Percentiles rank a stretch among this genome's conserved stretches.
phyloP scores from a whole-genome alignment of 2,888 invertebrate species.

The Orchesella flavescens region DNA sequence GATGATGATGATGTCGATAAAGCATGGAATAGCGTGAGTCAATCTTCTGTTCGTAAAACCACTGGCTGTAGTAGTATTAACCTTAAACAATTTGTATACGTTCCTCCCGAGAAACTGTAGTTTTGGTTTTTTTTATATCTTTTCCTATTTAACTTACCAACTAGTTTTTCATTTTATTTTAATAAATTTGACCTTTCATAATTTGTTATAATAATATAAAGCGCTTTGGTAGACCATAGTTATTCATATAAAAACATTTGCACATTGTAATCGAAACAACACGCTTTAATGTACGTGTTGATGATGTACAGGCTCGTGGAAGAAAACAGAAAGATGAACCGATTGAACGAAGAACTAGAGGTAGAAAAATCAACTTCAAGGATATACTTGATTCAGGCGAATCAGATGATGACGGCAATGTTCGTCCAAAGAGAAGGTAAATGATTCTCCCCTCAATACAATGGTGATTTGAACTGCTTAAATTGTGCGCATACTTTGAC shows the following conservation, averaged over 20 bases:
- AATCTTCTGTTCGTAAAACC: slow-evolving; percentile 60
- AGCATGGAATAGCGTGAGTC: slow-evolving; percentile 71
- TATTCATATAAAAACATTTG: too few relatives aligned
- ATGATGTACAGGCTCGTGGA: slow-evolving; percentile 47
- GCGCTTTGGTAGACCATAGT: slow-evolving; percentile 4
- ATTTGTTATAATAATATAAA: not conserved
- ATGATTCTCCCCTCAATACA: not conserved
- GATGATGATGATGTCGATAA: slow-evolving; percentile 73
- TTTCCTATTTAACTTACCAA: not conserved
- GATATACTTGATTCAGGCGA: slow-evolving; percentile 80
- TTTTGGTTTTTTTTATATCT: not conserved
- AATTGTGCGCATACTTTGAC: not conserved
- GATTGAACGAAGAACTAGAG: slow-evolving; percentile 81
- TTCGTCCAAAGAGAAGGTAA: slow-evolving; percentile 71
- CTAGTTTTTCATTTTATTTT: not conserved
- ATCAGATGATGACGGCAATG: slow-evolving; percentile 79
- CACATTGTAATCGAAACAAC: not conserved
- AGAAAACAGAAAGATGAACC: slow-evolving; percentile 66
- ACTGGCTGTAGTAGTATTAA: slow-evolving; percentile 69
- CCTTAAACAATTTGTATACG: slow-evolving; percentile 47
- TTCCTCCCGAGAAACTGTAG: slow-evolving; percentile 55
- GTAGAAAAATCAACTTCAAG: slow-evolving; percentile 84
- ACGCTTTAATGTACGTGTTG: too few relatives aligned
- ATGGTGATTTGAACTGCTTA: too few relatives aligned
- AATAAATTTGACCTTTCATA: not conserved